phyloP scores from a whole-genome alignment of 2,797 vertebrate genomes.

The Phylloscopus collybita region DNA sequence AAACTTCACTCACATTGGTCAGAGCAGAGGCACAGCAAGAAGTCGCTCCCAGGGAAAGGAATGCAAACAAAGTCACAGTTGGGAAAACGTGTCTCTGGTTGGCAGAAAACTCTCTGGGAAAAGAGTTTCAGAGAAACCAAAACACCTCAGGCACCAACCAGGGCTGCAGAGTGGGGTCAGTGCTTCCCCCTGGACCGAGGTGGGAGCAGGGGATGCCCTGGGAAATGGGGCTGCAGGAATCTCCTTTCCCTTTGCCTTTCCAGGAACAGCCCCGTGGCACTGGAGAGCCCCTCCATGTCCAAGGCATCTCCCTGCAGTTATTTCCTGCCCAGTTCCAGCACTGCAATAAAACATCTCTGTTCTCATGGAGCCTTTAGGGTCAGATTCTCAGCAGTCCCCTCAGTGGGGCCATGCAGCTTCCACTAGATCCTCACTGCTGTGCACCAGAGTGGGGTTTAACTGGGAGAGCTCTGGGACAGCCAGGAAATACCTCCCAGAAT shows the following conservation, averaged over 20 bases:
- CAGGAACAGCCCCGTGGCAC: not conserved
- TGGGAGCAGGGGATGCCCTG: not conserved
- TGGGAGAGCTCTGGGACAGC: not conserved
- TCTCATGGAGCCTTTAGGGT: not conserved
- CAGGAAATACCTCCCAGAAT: not conserved
- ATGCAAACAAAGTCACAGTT: no score
- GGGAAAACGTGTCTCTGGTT: no score
- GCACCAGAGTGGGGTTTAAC: not conserved
- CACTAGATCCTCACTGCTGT: not conserved
- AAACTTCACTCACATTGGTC: no score
- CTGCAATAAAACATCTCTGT: not conserved
- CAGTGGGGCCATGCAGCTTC: not conserved
- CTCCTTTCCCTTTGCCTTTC: not conserved
- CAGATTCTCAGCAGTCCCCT: not conserved
- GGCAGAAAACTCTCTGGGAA: no score
- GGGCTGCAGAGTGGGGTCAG: no score
- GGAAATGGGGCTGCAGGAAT: not conserved
- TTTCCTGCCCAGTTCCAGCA: not conserved
- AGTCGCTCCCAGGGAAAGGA: no score
- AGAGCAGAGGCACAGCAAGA: no score
- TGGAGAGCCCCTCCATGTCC: not conserved
- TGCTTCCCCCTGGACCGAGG: accelerated
- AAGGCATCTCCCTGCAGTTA: not conserved
- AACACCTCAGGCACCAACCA: no score
- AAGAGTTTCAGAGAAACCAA: no score